Base-by-base conservation (phyloP, 1,140 invertebrate species). In the Temnothorax nylanderi region DNA sequence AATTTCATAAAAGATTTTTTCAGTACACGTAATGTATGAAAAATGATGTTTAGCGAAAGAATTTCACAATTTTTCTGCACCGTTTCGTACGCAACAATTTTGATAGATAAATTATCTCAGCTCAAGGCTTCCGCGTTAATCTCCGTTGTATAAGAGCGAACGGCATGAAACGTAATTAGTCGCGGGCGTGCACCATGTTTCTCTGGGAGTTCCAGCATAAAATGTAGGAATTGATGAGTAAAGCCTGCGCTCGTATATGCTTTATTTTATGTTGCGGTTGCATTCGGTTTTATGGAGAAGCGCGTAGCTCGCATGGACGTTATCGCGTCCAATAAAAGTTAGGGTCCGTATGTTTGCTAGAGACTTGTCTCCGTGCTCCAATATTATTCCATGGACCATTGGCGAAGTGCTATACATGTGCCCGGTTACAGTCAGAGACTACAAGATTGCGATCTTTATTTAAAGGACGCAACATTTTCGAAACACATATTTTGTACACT, bases 231-330 rank as follows among this genome's bases (percentile, higher is more conserved):
- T 84, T 84, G 80, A 84, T 75, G 80, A 62, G 80, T 18, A 75
- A 37, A 84, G n/a, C 69, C 13, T 32, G 13, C 13, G 44, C 54
- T 47, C 54, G 54, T 82, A 72, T 16, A 74, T 54, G 60, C 54
- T 74, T 84, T 84, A 75, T 84, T 75, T 84, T 75, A 84, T 11
- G 54, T 84, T 44, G 80, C 26, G 67, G 78, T 74, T 82, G 26
- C 26, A 21, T 49, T 56, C 69, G 56, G 54, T 74, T 84, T 84
- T 84, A 84, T 84, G 32, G 69, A 62, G 54, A 62, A 26, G 10
- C 18, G 18, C 26, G 26, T 56, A 72, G 16, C 78, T 26, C 21
- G 67, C 80, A 49, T 18, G 32, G 44, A 62, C 41, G 54, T 84
- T 74, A 82, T 82, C 67, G 13, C 44, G 54, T 34, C 18, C 41